These are phyloP conservation scores for Cyphomyrus plagiostoma DNA, from an alignment of 2,113 vertebrate genomes.

Conservation along the genomic window DNA sequence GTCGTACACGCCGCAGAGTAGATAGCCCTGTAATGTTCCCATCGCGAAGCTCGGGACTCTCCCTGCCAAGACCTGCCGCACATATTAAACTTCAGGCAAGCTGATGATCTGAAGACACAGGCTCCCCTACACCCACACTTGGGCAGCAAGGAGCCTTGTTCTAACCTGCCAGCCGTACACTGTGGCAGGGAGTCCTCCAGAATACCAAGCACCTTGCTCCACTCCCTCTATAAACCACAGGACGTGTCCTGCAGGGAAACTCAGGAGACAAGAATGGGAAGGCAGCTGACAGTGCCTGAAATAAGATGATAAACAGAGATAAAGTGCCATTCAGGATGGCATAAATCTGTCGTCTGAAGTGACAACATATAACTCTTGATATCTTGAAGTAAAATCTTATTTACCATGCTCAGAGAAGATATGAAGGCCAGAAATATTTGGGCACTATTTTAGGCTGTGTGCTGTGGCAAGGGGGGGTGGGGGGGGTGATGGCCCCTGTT, in stretches of 20 bases:
- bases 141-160: not conserved
- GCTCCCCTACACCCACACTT: conserved; percentile 17
- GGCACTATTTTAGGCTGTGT: not conserved
- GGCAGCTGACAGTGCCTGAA: not conserved
- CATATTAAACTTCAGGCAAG: conserved; percentile 38
- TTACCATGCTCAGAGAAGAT: not conserved
- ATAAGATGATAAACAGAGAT: not conserved
- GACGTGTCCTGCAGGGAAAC: not conserved
- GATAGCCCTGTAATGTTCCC: conserved; percentile 37
- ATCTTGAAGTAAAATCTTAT: not conserved
- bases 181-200: conserved; percentile 29
- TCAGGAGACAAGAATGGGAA: not conserved
- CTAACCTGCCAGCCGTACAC: not conserved
- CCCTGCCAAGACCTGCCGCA: conserved; percentile 29
- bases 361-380: not conserved
- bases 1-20: not conserved
- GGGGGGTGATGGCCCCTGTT: not conserved
- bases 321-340: not conserved
- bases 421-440: not conserved
- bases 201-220: not conserved
- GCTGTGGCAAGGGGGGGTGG: not conserved
- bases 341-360: not conserved
- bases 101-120: conserved; percentile 38
- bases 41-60: conserved; percentile 23
- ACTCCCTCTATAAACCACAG: not conserved